Base-by-base conservation (phyloP, 2,888 invertebrate genomes). In the Ctenicera cuprea region DNA sequence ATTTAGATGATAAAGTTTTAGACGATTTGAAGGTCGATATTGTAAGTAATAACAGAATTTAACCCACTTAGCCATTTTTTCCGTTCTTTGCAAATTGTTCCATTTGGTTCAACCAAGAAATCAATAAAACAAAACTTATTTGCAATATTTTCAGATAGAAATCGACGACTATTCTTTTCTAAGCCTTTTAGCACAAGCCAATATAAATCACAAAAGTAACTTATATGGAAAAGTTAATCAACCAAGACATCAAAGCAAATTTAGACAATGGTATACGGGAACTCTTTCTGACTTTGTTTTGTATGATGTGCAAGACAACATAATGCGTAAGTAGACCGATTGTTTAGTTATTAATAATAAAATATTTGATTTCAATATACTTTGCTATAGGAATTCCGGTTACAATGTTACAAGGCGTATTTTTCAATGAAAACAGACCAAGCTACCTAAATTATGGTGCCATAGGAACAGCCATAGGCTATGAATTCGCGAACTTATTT, bases 391-490 rank as follows among this genome's bases (percentile, higher is more conserved):
- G 63, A 14, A 20, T 70, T 12, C 70, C 70, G 3, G 38, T 63
- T 2, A 16, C 38, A 8, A 38, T 63, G 26, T 14, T 70, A 22
- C 50, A 70, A 41, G 52, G 12, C 2, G n/a, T 22, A 26, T 41
- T 76, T 5, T 78, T 84, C 37, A 81, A 82, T 41, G 59, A 67
- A 22, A 62, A 80, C 8, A 70, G 80, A 20, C 83, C 84, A 0
- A 73, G 80, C 37, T 84, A 81, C 48, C 74, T 84, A 74, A 84
- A 83, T 62, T 84, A 83, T 57, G 84, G 83, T 0, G 74, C 82
- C 1, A 67, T 85, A 52, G 85, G 84, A 0, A 80, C 79, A 30
- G 79, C 82, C 18, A 80, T 85, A 41, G 84, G 83, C 1, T 82
- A 85, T 69, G 82, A 85, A 76, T 65, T 83, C 16, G 80, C 54